These are phyloP conservation scores for Parnassius glacialis DNA, from an alignment of 2,888 invertebrate species.

Conservation along the genomic window DNA sequence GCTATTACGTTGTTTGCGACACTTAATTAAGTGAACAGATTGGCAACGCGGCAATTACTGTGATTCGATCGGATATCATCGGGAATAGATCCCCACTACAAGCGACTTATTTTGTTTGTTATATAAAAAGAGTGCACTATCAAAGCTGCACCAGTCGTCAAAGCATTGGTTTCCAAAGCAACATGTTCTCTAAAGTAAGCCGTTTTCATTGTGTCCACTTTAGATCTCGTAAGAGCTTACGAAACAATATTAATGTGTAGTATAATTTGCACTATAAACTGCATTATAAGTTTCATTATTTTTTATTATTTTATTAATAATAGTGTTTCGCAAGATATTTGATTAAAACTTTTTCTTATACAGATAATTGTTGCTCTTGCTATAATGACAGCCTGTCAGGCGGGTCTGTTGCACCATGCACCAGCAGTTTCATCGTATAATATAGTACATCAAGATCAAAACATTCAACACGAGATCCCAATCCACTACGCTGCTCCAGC, in stretches of 20 bases:
- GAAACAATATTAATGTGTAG: neutral
- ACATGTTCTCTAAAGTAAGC: conserved; percentile 78
- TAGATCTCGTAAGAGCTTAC: conserved; percentile 1
- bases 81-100: conserved; percentile 68
- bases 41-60: conserved; percentile 73
- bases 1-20: conserved; percentile 65
- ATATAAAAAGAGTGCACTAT: conserved; percentile 76
- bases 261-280: conserved; percentile 6
- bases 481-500: conserved; percentile 41
- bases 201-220: conserved; percentile 2
- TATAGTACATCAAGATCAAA: conserved; percentile 66
- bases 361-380: conserved; percentile 62
- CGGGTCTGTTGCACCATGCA: conserved; percentile 66
- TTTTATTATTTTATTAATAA: neutral
- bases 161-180: conserved; percentile 69
- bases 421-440: conserved; percentile 76
- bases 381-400: conserved; percentile 62
- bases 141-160: conserved; percentile 67
- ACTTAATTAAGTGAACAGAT: conserved; percentile 71
- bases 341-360: conserved; percentile 28
- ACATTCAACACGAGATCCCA: conserved; percentile 58
- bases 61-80: conserved; percentile 76
- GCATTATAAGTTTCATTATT: conserved; percentile 7
- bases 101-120: conserved; percentile 70
- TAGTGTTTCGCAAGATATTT: neutral